phyloP scores from a whole-genome alignment of 2,888 invertebrate genomes.

The Gibbula magus region DNA sequence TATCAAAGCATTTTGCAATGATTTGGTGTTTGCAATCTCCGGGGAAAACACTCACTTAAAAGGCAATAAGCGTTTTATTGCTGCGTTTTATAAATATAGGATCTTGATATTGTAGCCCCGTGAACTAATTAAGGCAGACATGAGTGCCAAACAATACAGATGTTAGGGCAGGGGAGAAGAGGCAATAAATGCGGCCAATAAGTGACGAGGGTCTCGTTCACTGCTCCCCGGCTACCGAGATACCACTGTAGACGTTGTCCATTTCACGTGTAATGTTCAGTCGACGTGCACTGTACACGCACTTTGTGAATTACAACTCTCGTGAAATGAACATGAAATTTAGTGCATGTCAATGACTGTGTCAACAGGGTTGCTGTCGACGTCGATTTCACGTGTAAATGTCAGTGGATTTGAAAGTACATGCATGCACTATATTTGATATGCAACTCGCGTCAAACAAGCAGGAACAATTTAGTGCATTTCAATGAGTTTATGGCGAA shows the following conservation, averaged over 20 bases:
- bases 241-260: neutral
- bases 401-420: no score
- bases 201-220: neutral
- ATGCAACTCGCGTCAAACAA: no score
- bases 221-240: neutral
- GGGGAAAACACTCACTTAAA: constrained; percentile 22
- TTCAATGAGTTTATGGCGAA: no score
- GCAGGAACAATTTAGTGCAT: no score
- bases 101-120: neutral
- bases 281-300: neutral
- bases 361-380: no score
- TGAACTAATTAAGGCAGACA: constrained; percentile 3
- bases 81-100: constrained; percentile 17
- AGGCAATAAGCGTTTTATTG: constrained; percentile 18
- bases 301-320: neutral
- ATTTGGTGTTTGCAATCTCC: constrained; percentile 19
- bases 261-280: neutral
- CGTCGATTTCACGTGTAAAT: no score
- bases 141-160: constrained; percentile 1
- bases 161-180: neutral
- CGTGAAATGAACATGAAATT: no score
- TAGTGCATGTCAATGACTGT: no score
- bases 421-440: no score
- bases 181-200: neutral
- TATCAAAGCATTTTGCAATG: constrained; percentile 21